Conservation (phyloP, 2,797 vertebrate species). For the Capromys pilorides region DNA sequence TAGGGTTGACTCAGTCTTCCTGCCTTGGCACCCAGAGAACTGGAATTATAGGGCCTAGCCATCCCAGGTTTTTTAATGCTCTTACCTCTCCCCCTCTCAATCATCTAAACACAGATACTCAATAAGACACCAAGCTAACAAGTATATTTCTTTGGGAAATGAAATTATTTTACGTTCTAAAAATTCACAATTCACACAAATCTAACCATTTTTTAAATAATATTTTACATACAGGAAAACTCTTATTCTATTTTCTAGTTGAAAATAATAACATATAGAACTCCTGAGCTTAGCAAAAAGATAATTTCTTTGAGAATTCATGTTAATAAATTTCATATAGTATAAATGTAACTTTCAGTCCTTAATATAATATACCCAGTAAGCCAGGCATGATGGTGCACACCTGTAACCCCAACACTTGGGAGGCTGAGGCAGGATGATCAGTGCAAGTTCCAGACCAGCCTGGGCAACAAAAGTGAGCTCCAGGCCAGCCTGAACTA, state of each 20-base stretch:
- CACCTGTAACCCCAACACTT: no score
- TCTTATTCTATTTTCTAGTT: conserved; percentile 21
- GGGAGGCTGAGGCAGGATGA: no score
- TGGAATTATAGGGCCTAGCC: not conserved
- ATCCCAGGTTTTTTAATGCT: not conserved
- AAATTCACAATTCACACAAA: not conserved
- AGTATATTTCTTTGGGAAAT: conserved; percentile 30
- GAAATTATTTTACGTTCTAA: conserved; percentile 3
- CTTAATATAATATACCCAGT: conserved; percentile 1
- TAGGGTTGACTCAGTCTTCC: not conserved
- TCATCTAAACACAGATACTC: not conserved
- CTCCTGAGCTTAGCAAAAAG: conserved; percentile 14
- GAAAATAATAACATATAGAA: not conserved
- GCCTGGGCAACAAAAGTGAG: no score
- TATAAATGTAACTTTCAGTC: conserved; percentile 6
- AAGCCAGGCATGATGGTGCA: no score
- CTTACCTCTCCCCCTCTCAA: not conserved
- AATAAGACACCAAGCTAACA: not conserved
- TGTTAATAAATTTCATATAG: conserved; percentile 34
- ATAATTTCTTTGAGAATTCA: conserved; percentile 37
- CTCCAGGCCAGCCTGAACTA: not conserved
- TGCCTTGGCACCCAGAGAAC: not conserved
- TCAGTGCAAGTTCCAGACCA: no score
- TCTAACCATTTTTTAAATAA: not conserved
- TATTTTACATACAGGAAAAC: conserved; percentile 17